Percentiles rank a stretch among this genome's conserved stretches.
Evolutionary conservation across 2,888 invertebrate genomes (phyloP).

Genomic region (Omphaloscelis lunosa): DNA sequence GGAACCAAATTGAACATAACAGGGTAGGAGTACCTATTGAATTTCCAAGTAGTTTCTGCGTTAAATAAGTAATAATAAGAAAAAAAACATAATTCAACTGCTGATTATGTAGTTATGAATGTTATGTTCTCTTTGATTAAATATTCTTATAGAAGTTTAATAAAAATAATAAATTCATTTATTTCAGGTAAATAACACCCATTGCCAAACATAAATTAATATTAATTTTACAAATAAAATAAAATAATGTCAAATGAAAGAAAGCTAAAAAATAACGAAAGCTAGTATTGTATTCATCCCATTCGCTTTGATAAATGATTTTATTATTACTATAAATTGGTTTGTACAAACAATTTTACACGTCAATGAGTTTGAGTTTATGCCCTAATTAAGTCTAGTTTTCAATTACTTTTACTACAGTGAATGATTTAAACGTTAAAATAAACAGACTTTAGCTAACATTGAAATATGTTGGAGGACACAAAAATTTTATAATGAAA

Average conservation of each 20-base stretch:
- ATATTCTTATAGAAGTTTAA: conserved; percentile 1
- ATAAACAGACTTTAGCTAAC: not conserved
- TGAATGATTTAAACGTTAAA: not conserved
- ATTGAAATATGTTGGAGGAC: not conserved
- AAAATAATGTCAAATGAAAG: too few relatives aligned
- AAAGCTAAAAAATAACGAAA: too few relatives aligned
- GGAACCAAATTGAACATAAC: not conserved
- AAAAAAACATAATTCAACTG: not conserved
- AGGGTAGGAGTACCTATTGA: not conserved
- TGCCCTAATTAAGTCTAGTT: not conserved
- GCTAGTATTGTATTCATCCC: not conserved
- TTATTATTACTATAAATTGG: too few relatives aligned
- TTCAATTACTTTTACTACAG: not conserved
- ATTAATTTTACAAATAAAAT: too few relatives aligned
- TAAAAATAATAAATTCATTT: too few relatives aligned
- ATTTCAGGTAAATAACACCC: too few relatives aligned
- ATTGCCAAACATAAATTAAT: too few relatives aligned
- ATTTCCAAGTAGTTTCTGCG: not conserved
- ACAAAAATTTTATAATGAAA: too few relatives aligned
- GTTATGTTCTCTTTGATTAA: not conserved
- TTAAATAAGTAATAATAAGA: not conserved
- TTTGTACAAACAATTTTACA: too few relatives aligned
- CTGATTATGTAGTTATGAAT: not conserved
- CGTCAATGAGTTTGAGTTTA: not conserved
- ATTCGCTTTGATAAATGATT: not conserved